Evolutionary conservation across 2,888 invertebrate species (phyloP), one percentile per base, ranked within the genome.

Genomic region (Meloe dianella): DNA sequence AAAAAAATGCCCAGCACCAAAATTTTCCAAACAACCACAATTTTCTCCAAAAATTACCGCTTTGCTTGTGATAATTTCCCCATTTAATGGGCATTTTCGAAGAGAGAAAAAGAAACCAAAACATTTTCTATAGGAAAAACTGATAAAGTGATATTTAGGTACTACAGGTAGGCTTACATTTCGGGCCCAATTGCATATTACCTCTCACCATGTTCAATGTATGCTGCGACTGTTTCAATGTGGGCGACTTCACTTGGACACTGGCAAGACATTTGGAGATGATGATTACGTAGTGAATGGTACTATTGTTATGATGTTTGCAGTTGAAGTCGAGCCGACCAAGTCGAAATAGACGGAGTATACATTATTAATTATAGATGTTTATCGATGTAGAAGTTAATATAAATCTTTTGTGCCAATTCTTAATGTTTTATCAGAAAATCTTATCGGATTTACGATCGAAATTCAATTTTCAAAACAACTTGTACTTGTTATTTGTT

Each of bases 331-430:
- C 27, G 27, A 30, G 30, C 30, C 30, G 30, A 8, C 30, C 35
- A 35, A 35, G 4, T 35, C 17, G n/a, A 6, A 41, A n/a, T 8
- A 17, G 41, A 41, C 41, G 17, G 6, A 1, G 41, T 24, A 8
- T 51, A 51, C 17, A 47, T 27, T 4, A 20, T 47, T 9, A 20
- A 12, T 2, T 17, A 10, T 54, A 54, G 27, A 27, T 54, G 54
- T 54, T 54, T 27, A 54, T 54, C 54, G n/a, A 54, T 54, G 54
- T 54, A 54, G 54, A 54, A n/a, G 27, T 54, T 9, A 3, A 9
- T 22, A 10, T 47, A 17, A 47, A 27, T 3, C 14, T 27, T 54
- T 54, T 54, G 54, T 54, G 54, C 54, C 54, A 54, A 47, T 47
- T 47, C 14, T 54, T 14, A 24, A 54, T 54, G 27, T 27, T 27